These are phyloP conservation scores for Tridacna gigas DNA, from an alignment of 2,888 invertebrate genomes.

Conservation along the genomic window DNA sequence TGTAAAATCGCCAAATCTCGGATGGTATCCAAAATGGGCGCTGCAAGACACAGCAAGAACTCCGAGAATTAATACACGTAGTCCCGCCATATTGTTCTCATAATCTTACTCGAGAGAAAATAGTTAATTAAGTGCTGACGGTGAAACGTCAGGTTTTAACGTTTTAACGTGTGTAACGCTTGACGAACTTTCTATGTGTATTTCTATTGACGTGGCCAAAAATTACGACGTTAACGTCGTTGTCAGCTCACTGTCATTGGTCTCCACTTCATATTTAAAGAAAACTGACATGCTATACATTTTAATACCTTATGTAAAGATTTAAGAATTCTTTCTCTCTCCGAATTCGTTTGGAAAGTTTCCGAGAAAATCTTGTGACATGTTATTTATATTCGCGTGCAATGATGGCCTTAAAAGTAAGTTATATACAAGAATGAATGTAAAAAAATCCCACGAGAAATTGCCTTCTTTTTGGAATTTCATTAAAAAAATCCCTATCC, in stretches of 20 bases:
- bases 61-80: slow-evolving; percentile 53
- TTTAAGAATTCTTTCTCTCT: too few species aligned
- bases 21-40: slow-evolving; percentile 53
- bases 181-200: slow-evolving; percentile 12
- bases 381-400: too few species aligned
- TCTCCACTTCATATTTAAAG: slow-evolving; percentile 8
- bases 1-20: slow-evolving; percentile 16
- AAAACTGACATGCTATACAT: too few species aligned
- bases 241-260: neutral
- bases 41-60: slow-evolving; percentile 45
- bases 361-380: too few species aligned
- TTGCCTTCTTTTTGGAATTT: too few species aligned
- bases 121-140: slow-evolving; percentile 8
- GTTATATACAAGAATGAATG: too few species aligned
- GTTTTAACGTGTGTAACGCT: slow-evolving; percentile 11
- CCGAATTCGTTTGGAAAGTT: too few species aligned
- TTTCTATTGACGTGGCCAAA: slow-evolving; percentile 10
- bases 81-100: slow-evolving; percentile 52
- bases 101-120: slow-evolving; percentile 19
- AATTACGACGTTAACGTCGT: slow-evolving; percentile 15
- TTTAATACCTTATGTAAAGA: too few species aligned
- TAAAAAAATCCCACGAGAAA: too few species aligned
- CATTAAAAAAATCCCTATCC: too few species aligned
- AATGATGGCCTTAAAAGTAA: too few species aligned
- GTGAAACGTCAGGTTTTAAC: slow-evolving; percentile 18